A percentile compares a stretch with the other conserved stretches of the same genome.
Conservation (phyloP, 2,113 vertebrate species). For the Vulpes vulpes region DNA sequence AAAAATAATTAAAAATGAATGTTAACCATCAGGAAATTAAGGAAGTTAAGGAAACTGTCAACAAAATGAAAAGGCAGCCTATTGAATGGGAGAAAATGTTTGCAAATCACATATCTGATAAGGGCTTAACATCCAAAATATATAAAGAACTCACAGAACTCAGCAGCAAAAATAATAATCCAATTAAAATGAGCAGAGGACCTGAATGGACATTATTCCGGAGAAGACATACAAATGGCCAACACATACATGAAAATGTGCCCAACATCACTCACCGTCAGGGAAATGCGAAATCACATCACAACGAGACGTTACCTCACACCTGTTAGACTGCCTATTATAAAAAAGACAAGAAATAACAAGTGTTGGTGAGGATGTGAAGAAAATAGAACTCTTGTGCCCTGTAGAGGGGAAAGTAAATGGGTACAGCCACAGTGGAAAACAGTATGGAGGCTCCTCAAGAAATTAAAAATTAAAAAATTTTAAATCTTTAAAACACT, state of each 20-base stretch:
- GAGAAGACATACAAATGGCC: not conserved
- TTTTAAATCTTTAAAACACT: not conserved
- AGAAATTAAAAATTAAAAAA: not conserved
- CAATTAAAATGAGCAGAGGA: not conserved
- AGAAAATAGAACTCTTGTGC: not conserved
- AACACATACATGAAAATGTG: not conserved
- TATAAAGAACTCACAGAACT: not conserved
- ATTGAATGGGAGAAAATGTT: not conserved
- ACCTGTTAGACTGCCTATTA: not conserved
- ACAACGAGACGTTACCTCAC: not conserved
- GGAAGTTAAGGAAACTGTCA: not conserved
- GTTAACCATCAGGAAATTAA: not conserved
- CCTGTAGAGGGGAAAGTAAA: not conserved
- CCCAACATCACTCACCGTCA: not conserved
- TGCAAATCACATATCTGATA: not conserved
- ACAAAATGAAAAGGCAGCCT: not conserved
- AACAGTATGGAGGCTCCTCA: not conserved
- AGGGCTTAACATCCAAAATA: not conserved
- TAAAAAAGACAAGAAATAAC: not conserved
- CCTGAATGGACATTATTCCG: not conserved
- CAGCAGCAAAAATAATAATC: not conserved
- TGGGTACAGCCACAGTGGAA: not conserved
- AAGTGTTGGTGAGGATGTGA: not conserved
- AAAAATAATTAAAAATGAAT: conserved; percentile 33
- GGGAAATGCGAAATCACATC: conserved; percentile 4